Evolutionary conservation across 2,113 vertebrate species (phyloP).

Genomic region (Melanerpes formicivorus): DNA sequence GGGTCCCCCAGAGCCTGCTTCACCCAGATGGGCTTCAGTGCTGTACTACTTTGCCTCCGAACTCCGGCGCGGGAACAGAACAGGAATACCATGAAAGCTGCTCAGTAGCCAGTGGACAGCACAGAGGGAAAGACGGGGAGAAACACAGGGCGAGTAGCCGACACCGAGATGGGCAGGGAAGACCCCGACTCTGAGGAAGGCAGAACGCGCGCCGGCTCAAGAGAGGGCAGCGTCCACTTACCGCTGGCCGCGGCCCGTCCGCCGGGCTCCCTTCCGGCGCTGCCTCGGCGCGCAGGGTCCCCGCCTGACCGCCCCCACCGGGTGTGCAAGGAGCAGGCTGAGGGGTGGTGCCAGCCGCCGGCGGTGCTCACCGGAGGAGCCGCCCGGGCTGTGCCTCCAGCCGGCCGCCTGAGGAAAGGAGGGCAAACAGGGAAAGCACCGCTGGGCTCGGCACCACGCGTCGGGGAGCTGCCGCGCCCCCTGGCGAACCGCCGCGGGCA

Average conservation of each 20-base stretch:
- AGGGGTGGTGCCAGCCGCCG: background rate
- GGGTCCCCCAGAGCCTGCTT: background rate
- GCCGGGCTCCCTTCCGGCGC: background rate
- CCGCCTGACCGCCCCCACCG: background rate
- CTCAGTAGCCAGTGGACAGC: background rate
- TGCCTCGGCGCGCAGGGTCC: background rate
- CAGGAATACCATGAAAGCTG: background rate
- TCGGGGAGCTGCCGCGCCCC: background rate
- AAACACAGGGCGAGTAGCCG: background rate
- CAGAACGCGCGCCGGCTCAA: background rate
- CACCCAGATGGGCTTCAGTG: background rate
- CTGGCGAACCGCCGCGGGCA: background rate
- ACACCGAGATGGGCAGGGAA: background rate
- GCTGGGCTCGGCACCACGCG: background rate
- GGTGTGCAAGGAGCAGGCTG: background rate
- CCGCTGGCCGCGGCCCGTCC: background rate
- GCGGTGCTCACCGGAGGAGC: background rate
- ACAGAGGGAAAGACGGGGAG: accelerated
- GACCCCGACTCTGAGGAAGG: background rate
- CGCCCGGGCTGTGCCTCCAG: background rate
- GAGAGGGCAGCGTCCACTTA: background rate
- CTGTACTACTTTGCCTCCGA: background rate
- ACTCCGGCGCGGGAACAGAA: background rate
- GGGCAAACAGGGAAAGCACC: background rate
- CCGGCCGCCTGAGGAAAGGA: background rate